phyloP scores from a whole-genome alignment of 2,797 vertebrate species.

The Gallinago nigripennis region DNA sequence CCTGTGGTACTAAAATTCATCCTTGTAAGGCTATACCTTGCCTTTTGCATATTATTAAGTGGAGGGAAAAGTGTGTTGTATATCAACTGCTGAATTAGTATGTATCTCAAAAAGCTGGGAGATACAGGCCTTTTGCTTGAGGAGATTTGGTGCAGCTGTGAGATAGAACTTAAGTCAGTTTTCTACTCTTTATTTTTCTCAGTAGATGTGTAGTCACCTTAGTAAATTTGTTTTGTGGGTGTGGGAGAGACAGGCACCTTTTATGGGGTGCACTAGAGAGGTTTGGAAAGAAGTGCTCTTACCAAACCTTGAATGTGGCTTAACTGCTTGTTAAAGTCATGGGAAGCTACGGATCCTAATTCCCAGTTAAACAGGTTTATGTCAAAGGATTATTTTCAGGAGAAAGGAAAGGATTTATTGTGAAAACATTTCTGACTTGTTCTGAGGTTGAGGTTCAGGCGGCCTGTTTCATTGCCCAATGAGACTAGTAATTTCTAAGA shows the following conservation, averaged over 20 bases:
- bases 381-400: background rate
- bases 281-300: background rate
- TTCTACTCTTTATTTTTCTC: background rate
- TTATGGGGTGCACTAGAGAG: background rate
- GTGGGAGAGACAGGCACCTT: background rate
- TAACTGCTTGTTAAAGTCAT: background rate
- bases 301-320: background rate
- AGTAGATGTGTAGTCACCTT: background rate
- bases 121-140: background rate
- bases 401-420: background rate
- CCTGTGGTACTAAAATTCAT: background rate
- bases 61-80: rapidly evolving
- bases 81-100: background rate
- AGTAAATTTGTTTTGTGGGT: conserved; percentile 1
- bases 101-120: background rate
- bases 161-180: background rate
- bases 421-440: background rate
- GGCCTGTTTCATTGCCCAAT: background rate
- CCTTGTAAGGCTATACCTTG: background rate
- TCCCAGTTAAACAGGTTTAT: background rate
- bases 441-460: background rate
- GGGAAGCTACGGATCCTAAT: background rate
- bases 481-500: background rate
- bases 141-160: background rate
- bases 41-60: rapidly evolving